phyloP scores from a whole-genome alignment of 1,140 invertebrate species.

The Habropoda laboriosa region DNA sequence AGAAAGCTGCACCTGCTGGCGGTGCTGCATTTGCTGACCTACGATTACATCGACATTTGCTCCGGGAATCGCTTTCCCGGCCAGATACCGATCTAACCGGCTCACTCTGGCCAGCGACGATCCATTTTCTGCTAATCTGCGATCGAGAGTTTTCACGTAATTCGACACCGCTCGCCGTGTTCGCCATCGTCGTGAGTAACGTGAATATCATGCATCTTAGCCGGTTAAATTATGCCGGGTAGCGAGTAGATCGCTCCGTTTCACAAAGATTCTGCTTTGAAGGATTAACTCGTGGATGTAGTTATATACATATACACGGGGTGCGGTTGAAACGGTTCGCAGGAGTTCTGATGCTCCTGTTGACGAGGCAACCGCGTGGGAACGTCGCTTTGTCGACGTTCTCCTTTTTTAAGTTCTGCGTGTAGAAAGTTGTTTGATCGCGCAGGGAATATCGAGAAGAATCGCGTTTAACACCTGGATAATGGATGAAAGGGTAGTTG shows the following conservation, averaged over 20 bases:
- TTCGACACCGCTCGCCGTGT: not conserved
- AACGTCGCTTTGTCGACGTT: too few relatives aligned
- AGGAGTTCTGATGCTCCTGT: not conserved
- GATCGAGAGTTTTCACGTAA: constrained; percentile 28
- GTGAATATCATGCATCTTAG: constrained; percentile 5
- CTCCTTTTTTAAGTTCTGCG: too few relatives aligned
- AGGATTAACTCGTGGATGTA: not conserved
- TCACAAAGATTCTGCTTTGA: not conserved
- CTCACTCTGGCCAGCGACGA: constrained; percentile 16
- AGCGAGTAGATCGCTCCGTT: not conserved
- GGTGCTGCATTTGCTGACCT: constrained; percentile 56
- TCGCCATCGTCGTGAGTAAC: not conserved
- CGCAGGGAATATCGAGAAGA: too few relatives aligned
- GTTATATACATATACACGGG: too few relatives aligned
- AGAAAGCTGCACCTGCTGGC: constrained; percentile 59
- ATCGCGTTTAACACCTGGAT: too few relatives aligned
- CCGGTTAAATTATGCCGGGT: not conserved
- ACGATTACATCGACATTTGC: constrained; percentile 62
- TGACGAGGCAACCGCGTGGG: too few relatives aligned
- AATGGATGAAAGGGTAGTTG: too few relatives aligned
- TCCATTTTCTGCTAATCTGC: constrained; percentile 39
- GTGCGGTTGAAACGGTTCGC: not conserved
- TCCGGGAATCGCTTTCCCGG: constrained; percentile 50
- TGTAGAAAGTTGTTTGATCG: too few relatives aligned
- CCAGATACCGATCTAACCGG: constrained; percentile 52